Evolutionary conservation across 2,888 invertebrate species (phyloP), one percentile per base, ranked within the genome.

Genomic region (Stramonita haemastoma): DNA sequence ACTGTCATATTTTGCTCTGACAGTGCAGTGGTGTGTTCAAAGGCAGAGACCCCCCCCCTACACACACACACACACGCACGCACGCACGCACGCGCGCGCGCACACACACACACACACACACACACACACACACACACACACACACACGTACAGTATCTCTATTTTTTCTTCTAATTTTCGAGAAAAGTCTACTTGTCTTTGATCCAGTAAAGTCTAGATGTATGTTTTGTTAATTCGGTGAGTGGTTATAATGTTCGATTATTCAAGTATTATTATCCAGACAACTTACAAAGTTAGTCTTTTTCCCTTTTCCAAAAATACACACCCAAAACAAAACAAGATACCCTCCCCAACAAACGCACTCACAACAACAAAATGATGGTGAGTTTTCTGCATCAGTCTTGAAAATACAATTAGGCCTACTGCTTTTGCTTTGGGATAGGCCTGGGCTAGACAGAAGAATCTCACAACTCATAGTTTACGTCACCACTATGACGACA

Each of bases 71-170:
- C 29, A 81, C 17, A 73, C 73, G n/a, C 73, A 73, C 73, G n/a
- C 22, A 73, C 73, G 22, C 73, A 73, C 73, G 22, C 73, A 73
- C 73, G 22, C 73, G n/a, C 73, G 22, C 73, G n/a, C 60, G 17
- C 81, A 81, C 81, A 81, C 81, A 81, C 81, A 81, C 29, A 81
- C 15, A 81, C 81, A 81, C 81, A 81, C 32, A 81, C 32, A 81
- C 32, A 29, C 32, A 81, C 34, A 81, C 34, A 81, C 15, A 26
- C 34, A 15, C 81, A 11, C 15, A 29, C 13, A 26, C 32, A 81
- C 15, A 29, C 5, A 29, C 26, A 26, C 32, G 4, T 22, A 15
- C 77, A 77, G 60, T 19, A 60, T 60, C 13, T 60, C 13, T n/a
- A 60, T 60, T 60, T 17, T 60, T 60, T 2, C 66, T 66, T 26